These are phyloP conservation scores for Erebia ligea DNA, from an alignment of 2,888 invertebrate species.

Conservation along the genomic window DNA sequence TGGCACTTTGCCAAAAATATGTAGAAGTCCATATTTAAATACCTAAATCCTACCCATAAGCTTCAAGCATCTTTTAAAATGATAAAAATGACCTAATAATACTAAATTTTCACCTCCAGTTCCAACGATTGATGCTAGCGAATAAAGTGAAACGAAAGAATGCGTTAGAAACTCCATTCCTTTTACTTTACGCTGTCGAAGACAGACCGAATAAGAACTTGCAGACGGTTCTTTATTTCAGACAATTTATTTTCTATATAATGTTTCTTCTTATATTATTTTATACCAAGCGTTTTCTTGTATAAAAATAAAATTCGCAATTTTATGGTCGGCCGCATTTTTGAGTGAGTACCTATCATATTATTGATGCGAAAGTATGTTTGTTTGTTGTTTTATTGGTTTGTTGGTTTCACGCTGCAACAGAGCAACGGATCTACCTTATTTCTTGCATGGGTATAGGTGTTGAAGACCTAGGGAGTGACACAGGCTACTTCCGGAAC, in stretches of 20 bases:
- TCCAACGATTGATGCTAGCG: conserved; percentile 24
- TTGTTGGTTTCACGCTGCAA: no score
- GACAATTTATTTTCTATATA: conserved; percentile 9
- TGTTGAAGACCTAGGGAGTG: no score
- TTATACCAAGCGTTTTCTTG: background rate
- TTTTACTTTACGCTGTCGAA: conserved; percentile 33
- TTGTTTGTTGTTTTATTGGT: no score
- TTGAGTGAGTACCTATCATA: no score
- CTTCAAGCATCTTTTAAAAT: no score
- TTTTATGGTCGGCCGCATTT: no score
- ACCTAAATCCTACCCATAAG: no score
- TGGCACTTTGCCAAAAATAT: background rate
- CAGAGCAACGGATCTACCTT: no score
- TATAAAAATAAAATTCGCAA: background rate
- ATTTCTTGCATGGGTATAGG: no score
- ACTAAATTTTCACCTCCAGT: conserved; percentile 15
- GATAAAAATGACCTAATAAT: conserved; percentile 12
- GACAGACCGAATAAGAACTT: conserved; percentile 35
- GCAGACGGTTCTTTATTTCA: conserved; percentile 17
- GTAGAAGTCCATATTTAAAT: background rate
- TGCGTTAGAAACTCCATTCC: conserved; percentile 34
- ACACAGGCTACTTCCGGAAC: no score
- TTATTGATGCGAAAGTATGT: no score
- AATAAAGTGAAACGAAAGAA: conserved; percentile 31
- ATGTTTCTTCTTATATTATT: background rate